Evolutionary conservation across 2,888 invertebrate species (phyloP), one percentile per base, ranked within the genome.

Genomic region (Monoplex corrugatus): DNA sequence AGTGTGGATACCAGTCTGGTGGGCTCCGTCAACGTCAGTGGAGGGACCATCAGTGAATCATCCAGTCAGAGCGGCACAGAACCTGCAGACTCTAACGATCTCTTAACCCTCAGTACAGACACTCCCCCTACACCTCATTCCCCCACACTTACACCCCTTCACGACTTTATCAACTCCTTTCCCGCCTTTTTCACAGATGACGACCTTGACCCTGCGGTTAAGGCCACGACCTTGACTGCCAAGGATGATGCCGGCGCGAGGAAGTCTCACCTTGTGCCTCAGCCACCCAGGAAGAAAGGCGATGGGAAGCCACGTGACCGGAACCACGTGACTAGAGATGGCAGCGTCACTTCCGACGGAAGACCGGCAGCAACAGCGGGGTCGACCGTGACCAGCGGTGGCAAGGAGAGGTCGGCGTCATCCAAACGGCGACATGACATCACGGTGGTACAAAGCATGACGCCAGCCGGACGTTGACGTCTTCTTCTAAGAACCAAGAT

Each of bases 181-280:
- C 72, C 72, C 6, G 35, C 78, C 40, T 78, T 78, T 35, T 78
- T 35, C 78, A 23, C 78, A 78, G 78, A 78, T 78, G 78, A 8
- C 1, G 78, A 38, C 35, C 78, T 10, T 35, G 78, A 35, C n/a
- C 19, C 78, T 19, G 16, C 19, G 78, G 78, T 78, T 40, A 78
- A 78, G 78, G 78, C 78, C 78, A 35, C 78, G 78, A 78, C 78
- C 78, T 78, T 78, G 78, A 78, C 78, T 40, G 19, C 78, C 78
- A 3, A n/a, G 35, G 38, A 35, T 19, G 38, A 5, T 16, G 38
- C 38, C 32, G 40, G 5, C 38, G 19, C 78, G 82, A 82, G 45
- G 44, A 82, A 44, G n/a, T 44, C 82, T 13, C 82, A 82, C 44
- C 82, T 82, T 44, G 1, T n/a, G 28, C 44, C 82, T n/a, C 82